Evolutionary conservation across 2,888 invertebrate genomes (phyloP), one percentile per base, ranked within the genome.

Genomic region (Sesamia inferens): DNA sequence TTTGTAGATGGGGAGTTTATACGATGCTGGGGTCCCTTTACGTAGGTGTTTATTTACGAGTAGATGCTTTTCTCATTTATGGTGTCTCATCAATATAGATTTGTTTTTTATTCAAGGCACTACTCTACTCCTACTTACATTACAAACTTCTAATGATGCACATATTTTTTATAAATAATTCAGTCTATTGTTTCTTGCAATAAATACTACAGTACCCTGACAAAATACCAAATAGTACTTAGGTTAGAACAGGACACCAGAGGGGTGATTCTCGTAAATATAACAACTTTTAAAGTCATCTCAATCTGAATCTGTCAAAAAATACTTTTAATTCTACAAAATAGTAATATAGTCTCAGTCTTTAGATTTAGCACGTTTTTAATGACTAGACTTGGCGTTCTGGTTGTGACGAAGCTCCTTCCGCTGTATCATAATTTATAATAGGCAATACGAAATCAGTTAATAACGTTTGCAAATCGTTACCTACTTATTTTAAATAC

Each of bases 1-100:
- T 57, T 24, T 22, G n/a, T 84, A 66, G 75, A 80, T 80, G 69
- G 71, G 11, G 16, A 48, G 55, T 81, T 81, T 81, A 81, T 84
- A 51, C 76, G 48, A 16, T 39, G 8, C 57, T 19, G 39, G 67
- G 24, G 22, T 10, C 54, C n/a, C 55, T 31, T 65, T 67, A 31
- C 31, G 31, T 31, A 57, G 48, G 0, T 47, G 16, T 79, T 69
- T 71, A 61, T 55, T 58, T 63, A n/a, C n/a, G n/a, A n/a, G n/a
- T n/a, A 7, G 24, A 54, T 63, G 7, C 13, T 22, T 68, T 61
- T 55, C 42, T 54, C 42, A 0, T 55, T 47, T 59, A n/a, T 31
- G 7, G 31, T 4, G 13, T 31, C 19, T 4, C 13, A 10, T n/a
- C 16, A 14, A 51, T 59, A 13, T 51, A 31, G 31, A 31, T 31